Evolutionary conservation across 2,797 vertebrate species (phyloP).

Genomic region (Novumbra hubbsi): DNA sequence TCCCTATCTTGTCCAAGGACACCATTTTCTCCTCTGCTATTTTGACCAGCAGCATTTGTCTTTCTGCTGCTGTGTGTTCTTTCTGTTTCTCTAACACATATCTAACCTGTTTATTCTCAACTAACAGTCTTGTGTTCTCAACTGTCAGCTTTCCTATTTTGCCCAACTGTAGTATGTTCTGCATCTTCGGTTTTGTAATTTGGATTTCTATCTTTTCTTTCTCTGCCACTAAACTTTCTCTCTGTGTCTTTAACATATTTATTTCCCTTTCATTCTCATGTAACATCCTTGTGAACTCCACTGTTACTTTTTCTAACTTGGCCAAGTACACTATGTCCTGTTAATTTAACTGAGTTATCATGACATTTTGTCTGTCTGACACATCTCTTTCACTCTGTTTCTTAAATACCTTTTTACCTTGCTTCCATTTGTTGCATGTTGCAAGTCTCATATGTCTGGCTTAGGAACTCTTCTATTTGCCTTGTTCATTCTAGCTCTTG

Average conservation of each 20-base stretch:
- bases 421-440: neutral
- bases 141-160: neutral
- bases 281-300: neutral
- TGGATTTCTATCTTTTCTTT: neutral
- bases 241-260: neutral
- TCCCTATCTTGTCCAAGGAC: neutral
- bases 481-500: neutral
- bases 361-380: neutral
- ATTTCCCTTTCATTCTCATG: neutral
- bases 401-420: neutral
- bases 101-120: neutral
- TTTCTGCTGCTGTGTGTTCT: neutral
- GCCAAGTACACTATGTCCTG: neutral
- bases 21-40: neutral
- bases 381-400: neutral
- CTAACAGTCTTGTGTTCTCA: neutral
- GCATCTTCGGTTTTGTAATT: neutral
- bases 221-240: neutral
- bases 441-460: neutral
- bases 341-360: neutral
- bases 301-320: neutral
- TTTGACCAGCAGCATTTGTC: neutral
- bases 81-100: neutral
- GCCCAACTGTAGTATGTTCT: neutral
- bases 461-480: neutral